Evolutionary conservation across 2,797 vertebrate species (phyloP).

Genomic region (Otus scops): DNA sequence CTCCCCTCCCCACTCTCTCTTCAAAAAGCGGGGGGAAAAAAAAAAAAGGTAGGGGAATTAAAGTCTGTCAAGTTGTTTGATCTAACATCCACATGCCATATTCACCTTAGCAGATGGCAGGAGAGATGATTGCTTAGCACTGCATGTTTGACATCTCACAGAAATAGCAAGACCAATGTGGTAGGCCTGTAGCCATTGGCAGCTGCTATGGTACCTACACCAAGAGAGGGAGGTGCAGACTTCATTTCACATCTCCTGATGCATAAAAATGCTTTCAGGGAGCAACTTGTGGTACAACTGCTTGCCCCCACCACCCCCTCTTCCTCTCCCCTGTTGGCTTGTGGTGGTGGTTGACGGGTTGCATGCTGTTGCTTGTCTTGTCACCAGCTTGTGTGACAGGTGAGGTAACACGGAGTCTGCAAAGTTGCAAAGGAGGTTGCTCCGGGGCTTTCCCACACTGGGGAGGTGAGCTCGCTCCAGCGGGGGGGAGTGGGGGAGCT

Average conservation of each 20-base stretch:
- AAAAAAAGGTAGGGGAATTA: not conserved
- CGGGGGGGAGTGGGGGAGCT: not conserved
- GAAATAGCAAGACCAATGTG: slow-evolving; percentile 21
- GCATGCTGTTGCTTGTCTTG: not conserved
- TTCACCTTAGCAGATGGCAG: slow-evolving; percentile 65
- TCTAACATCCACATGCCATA: not conserved
- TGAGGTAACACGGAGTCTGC: slow-evolving; percentile 26
- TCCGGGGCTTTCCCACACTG: slow-evolving; percentile 54
- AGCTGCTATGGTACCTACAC: slow-evolving; percentile 24
- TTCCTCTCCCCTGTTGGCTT: not conserved
- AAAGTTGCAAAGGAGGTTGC: slow-evolving; percentile 51
- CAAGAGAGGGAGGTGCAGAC: not conserved
- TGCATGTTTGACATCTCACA: slow-evolving; percentile 65
- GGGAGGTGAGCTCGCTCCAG: slow-evolving; percentile 32
- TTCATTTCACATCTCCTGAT: slow-evolving; percentile 35
- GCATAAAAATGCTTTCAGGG: slow-evolving; percentile 6
- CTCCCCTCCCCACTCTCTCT: not conserved
- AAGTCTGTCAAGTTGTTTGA: not conserved
- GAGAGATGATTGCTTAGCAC: slow-evolving; percentile 44
- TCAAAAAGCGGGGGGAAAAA: accelerated
- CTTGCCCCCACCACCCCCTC: not conserved
- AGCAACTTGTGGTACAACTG: slow-evolving; percentile 11
- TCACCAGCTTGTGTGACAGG: slow-evolving; percentile 69
- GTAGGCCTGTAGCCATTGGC: slow-evolving; percentile 36
- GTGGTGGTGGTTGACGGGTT: not conserved